These are phyloP conservation scores for Zaprionus davidi DNA, from an alignment of 1,140 invertebrate species.

Conservation along the genomic window DNA sequence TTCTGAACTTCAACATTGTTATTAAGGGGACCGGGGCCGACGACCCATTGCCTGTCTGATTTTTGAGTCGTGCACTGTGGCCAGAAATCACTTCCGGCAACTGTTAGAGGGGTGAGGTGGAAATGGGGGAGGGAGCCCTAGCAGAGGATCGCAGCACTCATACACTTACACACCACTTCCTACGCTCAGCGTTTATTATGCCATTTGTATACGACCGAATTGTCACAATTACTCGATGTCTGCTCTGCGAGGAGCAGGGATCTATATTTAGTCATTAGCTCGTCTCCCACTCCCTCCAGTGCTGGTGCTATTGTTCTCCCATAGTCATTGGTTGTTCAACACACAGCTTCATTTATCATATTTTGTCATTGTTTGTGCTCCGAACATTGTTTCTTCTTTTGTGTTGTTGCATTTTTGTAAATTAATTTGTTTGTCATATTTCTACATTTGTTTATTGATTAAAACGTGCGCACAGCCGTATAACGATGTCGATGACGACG, in stretches of 20 bases:
- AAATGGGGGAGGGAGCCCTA: not conserved
- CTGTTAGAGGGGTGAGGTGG: conserved; percentile 7
- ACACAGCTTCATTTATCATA: conserved; percentile 70
- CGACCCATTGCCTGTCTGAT: not conserved
- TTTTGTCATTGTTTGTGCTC: conserved; percentile 71
- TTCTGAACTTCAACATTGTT: not conserved
- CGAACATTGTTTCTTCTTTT: conserved; percentile 44
- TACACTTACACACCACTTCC: conserved; percentile 65
- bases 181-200: conserved; percentile 73
- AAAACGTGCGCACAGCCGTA: conserved; percentile 68
- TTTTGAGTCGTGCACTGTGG: conserved; percentile 29
- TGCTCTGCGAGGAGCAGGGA: conserved; percentile 4
- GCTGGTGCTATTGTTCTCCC: conserved; percentile 15
- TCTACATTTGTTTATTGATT: conserved; percentile 81
- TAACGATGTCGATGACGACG: conserved; percentile 3
- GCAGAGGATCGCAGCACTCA: conserved; percentile 50
- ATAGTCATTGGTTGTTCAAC: conserved; percentile 31
- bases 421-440: conserved; percentile 83
- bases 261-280: conserved; percentile 61
- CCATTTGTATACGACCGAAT: conserved; percentile 74
- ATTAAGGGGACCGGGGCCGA: not conserved
- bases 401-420: conserved; percentile 65
- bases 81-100: conserved; percentile 76
- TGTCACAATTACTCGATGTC: conserved; percentile 68
- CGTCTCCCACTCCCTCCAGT: not conserved